phyloP scores from a whole-genome alignment of 2,888 invertebrate species.

The Saturnia japonica region DNA sequence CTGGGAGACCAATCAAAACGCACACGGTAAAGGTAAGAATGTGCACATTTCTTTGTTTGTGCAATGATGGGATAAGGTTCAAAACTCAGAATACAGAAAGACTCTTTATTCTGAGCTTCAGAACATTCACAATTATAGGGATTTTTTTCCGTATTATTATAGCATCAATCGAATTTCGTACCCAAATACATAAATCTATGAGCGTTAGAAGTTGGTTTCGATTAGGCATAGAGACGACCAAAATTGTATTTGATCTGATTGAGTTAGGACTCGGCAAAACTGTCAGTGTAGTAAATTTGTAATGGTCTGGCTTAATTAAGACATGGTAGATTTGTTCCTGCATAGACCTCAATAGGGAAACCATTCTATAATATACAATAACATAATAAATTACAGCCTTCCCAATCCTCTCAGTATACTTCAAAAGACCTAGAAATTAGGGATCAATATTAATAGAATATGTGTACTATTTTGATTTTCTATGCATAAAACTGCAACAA shows the following conservation, averaged over 20 bases:
- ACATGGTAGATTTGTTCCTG: neutral
- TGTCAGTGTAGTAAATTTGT: neutral
- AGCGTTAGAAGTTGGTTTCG: neutral
- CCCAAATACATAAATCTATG: neutral
- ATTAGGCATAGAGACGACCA: neutral
- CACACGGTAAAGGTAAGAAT: no score
- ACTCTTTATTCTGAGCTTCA: no score
- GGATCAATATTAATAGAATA: neutral
- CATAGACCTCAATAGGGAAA: neutral
- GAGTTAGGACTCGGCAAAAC: neutral
- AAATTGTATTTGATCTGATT: neutral
- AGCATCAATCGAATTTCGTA: neutral
- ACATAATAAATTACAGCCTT: neutral
- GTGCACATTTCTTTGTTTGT: no score
- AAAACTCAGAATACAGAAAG: no score
- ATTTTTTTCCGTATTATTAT: no score
- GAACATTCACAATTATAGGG: no score
- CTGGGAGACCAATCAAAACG: no score
- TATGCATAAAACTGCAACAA: conserved; percentile 57
- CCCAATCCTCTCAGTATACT: neutral
- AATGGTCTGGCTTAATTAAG: neutral
- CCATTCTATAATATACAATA: neutral
- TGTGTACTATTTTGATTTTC: conserved; percentile 15
- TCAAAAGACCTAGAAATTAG: neutral
- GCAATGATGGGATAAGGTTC: no score